Conservation (phyloP, 2,888 invertebrate species). For the Abrostola tripartita region DNA sequence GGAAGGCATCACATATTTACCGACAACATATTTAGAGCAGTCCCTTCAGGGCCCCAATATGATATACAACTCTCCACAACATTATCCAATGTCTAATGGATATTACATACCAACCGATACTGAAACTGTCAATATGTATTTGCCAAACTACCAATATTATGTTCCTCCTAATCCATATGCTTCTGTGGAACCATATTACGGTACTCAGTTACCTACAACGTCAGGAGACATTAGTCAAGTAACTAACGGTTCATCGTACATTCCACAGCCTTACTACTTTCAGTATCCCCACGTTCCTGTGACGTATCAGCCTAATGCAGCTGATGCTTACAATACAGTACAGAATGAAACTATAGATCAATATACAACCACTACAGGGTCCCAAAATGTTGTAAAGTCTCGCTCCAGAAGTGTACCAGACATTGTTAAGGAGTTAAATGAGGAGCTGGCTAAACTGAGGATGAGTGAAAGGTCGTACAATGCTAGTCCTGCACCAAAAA, state of each 20-base stretch:
- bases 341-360: slow-evolving; percentile 56
- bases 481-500: slow-evolving; percentile 83
- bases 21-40: slow-evolving; percentile 78
- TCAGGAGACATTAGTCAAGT: slow-evolving; percentile 63
- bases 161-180: slow-evolving; percentile 71
- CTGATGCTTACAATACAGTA: slow-evolving; percentile 43
- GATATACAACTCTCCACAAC: slow-evolving; percentile 77
- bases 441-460: slow-evolving; percentile 88
- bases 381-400: slow-evolving; percentile 74
- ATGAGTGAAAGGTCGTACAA: slow-evolving; percentile 85
- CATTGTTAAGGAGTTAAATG: slow-evolving; percentile 92
- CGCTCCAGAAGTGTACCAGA: slow-evolving; percentile 91
- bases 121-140: slow-evolving; percentile 75
- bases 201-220: slow-evolving; percentile 66
- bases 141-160: slow-evolving; percentile 82
- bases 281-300: slow-evolving; percentile 73
- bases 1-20: slow-evolving; percentile 76
- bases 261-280: slow-evolving; percentile 80
- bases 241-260: slow-evolving; percentile 71
- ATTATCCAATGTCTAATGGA: slow-evolving; percentile 74
- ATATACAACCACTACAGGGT: slow-evolving; percentile 50
- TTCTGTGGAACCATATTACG: slow-evolving; percentile 69
- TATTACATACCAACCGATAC: slow-evolving; percentile 72
- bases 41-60: slow-evolving; percentile 72
- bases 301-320: slow-evolving; percentile 64